A percentile compares a stretch with the other conserved stretches of the same genome.
Conservation (phyloP, 2,113 vertebrate genomes). For the Leptodactylus fuscus region DNA sequence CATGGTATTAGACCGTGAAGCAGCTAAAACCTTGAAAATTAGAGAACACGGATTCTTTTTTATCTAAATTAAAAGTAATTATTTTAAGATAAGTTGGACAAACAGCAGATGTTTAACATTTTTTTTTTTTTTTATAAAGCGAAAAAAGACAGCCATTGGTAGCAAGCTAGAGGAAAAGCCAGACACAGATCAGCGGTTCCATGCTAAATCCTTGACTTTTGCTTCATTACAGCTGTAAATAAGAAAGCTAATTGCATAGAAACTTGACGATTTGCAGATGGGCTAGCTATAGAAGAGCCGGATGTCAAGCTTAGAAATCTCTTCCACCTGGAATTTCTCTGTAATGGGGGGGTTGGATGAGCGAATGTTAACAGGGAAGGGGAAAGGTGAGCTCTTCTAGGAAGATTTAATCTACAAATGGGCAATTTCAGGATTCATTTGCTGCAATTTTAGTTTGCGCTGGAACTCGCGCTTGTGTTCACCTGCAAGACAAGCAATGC, state of each 20-base stretch:
- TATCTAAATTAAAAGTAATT: conserved; percentile 90
- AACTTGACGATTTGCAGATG: conserved; percentile 83
- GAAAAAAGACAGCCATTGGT: conserved; percentile 79
- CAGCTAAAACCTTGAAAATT: conserved; percentile 78
- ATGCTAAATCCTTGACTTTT: conserved; percentile 84
- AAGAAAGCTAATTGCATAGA: conserved; percentile 79
- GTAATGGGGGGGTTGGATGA: conserved; percentile 55
- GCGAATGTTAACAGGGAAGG: conserved; percentile 48
- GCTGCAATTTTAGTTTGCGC: conserved; percentile 2
- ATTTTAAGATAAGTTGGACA: conserved; percentile 86
- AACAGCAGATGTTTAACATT: conserved; percentile 84
- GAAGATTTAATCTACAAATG: conserved; percentile 26
- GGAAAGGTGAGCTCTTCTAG: conserved; percentile 45
- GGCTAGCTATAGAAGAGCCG: conserved; percentile 74
- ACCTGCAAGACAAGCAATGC: conserved; percentile 7
- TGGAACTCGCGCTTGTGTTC: neutral
- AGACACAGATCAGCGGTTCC: conserved; percentile 74
- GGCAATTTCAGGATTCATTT: conserved; percentile 36
- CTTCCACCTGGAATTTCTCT: conserved; percentile 73
- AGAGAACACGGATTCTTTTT: conserved; percentile 76
- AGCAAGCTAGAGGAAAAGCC: conserved; percentile 73
- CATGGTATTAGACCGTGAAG: conserved; percentile 72
- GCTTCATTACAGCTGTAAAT: conserved; percentile 83
- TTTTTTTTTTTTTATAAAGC: conserved; percentile 75
- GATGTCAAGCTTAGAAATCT: conserved; percentile 72